Evolutionary conservation across 1,140 invertebrate species (phyloP).

Genomic region (Fopius arisanus): DNA sequence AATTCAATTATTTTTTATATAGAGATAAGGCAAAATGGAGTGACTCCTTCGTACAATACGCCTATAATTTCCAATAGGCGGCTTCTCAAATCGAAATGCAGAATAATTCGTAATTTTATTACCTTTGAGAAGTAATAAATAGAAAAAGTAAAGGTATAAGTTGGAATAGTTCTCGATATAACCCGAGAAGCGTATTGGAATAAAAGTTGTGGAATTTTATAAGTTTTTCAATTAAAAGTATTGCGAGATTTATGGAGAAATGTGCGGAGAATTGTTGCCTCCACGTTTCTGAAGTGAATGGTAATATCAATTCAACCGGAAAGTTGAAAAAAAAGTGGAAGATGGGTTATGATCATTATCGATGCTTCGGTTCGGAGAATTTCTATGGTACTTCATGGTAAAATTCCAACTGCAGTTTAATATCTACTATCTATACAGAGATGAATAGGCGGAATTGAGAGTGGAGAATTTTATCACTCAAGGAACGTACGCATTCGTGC

Average conservation of each 20-base stretch:
- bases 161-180: neutral
- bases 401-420: slow-evolving; percentile 25
- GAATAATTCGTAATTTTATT: neutral
- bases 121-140: neutral
- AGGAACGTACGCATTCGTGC: slow-evolving; percentile 17
- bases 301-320: neutral
- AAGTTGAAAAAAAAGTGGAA: neutral
- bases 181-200: neutral
- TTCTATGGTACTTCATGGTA: neutral
- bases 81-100: no score
- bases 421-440: slow-evolving; percentile 23
- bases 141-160: neutral
- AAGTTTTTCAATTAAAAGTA: slow-evolving; percentile 2
- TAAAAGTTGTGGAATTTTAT: neutral
- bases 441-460: slow-evolving; percentile 13
- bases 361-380: slow-evolving; percentile 5
- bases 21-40: no score
- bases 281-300: neutral
- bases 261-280: neutral
- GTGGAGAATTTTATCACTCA: neutral
- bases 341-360: neutral
- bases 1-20: no score
- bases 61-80: no score
- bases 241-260: neutral
- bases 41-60: no score